These are phyloP conservation scores for Drosophila grimshawi DNA, from an alignment of 1,140 invertebrate genomes.

Conservation along the genomic window DNA sequence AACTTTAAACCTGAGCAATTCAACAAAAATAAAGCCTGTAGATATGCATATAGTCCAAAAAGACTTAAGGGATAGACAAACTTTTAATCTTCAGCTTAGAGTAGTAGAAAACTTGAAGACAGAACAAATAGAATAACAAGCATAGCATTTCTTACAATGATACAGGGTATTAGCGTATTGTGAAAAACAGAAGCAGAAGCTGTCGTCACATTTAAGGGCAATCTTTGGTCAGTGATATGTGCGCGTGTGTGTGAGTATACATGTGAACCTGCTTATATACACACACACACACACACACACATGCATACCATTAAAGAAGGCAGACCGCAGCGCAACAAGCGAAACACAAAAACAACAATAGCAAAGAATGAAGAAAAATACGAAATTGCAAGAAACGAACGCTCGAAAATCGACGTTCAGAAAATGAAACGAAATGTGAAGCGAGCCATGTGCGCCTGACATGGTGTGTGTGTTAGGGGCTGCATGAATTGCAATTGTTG, in stretches of 20 bases:
- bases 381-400: conserved; percentile 51
- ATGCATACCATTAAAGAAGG: conserved; percentile 25
- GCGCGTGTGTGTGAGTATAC: conserved; percentile 5
- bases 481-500: conserved; percentile 81
- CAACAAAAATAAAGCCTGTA: too few species aligned
- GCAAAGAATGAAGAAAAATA: conserved; percentile 5
- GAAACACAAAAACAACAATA: conserved; percentile 11
- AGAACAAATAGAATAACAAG: background rate
- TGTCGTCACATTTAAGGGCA: conserved; percentile 47
- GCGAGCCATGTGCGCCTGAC: conserved; percentile 46
- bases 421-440: conserved; percentile 75
- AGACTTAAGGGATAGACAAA: too few species aligned
- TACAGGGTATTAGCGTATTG: conserved; percentile 29
- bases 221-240: conserved; percentile 34
- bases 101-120: background rate
- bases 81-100: too few species aligned
- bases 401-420: conserved; percentile 70
- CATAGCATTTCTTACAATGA: too few species aligned
- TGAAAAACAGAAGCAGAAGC: conserved; percentile 26
- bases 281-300: conserved; percentile 21
- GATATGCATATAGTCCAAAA: too few species aligned
- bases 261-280: conserved; percentile 27
- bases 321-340: conserved; percentile 46
- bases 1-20: too few species aligned
- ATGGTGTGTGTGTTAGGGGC: conserved; percentile 31